Conservation (phyloP, 2,113 vertebrate genomes). For the Seriola dumerili region DNA sequence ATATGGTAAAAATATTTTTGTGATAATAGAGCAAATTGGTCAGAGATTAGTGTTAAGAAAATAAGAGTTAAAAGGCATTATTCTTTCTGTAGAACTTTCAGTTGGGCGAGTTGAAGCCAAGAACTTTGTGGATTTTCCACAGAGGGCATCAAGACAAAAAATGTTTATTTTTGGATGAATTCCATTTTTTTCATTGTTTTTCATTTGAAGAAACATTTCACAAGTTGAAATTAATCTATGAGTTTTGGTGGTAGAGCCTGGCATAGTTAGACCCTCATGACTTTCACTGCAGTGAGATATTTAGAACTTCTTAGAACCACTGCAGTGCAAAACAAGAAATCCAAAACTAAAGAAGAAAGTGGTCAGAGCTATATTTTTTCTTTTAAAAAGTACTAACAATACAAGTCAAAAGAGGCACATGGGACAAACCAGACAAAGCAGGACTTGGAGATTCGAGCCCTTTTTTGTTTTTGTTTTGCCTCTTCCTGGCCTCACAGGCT, state of each 20-base stretch:
- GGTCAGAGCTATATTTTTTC: background rate
- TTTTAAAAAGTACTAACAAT: background rate
- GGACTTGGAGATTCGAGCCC: background rate
- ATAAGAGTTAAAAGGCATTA: too few species aligned
- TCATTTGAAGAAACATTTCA: background rate
- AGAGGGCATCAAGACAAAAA: background rate
- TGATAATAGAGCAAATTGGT: too few species aligned
- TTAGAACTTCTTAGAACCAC: background rate
- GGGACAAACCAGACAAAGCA: constrained; percentile 11
- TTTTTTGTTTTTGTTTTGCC: constrained; percentile 3
- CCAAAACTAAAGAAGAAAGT: background rate
- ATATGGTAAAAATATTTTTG: background rate
- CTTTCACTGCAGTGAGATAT: background rate
- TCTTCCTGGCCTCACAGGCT: background rate
- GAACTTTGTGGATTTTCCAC: background rate
- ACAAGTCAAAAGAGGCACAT: background rate
- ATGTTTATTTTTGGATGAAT: background rate
- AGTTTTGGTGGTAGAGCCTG: background rate
- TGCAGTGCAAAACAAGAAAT: background rate
- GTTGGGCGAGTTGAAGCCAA: background rate
- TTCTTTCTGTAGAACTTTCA: background rate
- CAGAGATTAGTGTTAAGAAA: too few species aligned
- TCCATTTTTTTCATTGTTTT: background rate
- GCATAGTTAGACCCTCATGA: background rate
- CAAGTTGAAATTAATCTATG: background rate